Conservation (phyloP, 2,888 invertebrate genomes). For the Amphimallon solstitiale region DNA sequence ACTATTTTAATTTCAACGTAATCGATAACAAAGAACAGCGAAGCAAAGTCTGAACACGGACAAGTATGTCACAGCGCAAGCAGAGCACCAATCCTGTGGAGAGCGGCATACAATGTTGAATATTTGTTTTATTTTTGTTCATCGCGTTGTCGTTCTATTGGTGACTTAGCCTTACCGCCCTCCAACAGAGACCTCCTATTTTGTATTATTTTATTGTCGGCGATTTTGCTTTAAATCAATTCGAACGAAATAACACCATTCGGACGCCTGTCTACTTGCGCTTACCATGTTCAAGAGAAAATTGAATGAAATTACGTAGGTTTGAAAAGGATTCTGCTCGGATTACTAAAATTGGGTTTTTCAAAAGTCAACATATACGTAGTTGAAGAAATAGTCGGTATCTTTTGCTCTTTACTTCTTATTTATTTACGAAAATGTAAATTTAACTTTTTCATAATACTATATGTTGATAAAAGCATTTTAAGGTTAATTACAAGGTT, state of each 20-base stretch:
- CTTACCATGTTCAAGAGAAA: no score
- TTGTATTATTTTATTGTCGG: constrained; percentile 43
- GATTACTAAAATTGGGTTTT: no score
- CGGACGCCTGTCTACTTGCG: no score
- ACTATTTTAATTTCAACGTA: not conserved
- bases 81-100: constrained; percentile 47
- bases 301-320: no score
- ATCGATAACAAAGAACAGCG: constrained; percentile 18
- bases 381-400: no score
- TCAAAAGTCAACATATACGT: no score
- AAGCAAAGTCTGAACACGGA: constrained; percentile 13
- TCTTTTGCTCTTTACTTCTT: no score
- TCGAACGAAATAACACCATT: not conserved
- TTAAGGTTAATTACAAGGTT: no score
- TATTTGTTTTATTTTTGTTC: constrained; percentile 56
- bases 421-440: no score
- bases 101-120: constrained; percentile 47
- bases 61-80: constrained; percentile 41
- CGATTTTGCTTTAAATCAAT: constrained; percentile 14
- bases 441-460: no score
- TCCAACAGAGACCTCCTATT: constrained; percentile 51
- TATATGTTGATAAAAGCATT: no score
- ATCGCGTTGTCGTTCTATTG: constrained; percentile 54
- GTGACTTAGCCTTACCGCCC: constrained; percentile 46
- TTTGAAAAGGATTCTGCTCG: no score